Evolutionary conservation across 30 jellyfish, hydroid and myxozoan species (phyloP), one percentile per base, ranked within the genome.

Genomic region (Rhopilema esculentum): DNA sequence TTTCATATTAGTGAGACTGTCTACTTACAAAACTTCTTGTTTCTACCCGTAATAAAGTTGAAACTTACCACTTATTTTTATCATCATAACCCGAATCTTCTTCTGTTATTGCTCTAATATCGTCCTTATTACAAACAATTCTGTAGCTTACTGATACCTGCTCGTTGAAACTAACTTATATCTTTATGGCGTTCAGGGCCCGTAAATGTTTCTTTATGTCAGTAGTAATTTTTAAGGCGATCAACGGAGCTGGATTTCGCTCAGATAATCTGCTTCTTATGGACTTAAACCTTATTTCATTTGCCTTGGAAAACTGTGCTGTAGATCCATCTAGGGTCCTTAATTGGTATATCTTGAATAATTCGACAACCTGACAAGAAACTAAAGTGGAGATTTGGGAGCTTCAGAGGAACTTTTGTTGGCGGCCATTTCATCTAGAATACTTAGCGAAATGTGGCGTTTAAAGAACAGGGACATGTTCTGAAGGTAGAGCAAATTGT

Each of bases 181-280:
- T 23, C 79, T 53, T 27, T 28, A 78, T 78, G 88, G 88, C 71
- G 52, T 57, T 25, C 22, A 53, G 65, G 27, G 57, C 75, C 27
- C 80, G 26, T 84, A 27, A 52, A 84, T 70, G 83, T 76, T 84
- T 61, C 82, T 72, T 29, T 69, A 70, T 72, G 92, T 71, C 75
- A 80, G 64, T 84, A 49, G 33, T 49, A 72, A 63, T 48, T 84
- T 72, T 22, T 84, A 84, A 84, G 92, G 92, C 86, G 92, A 84
- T 84, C 86, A 84, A 57, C 33, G 63, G 68, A 70, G 87, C 74
- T 84, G 73, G 87, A 85, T 72, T 84, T 84, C 67, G 74, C 82
- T 32, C 49, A 84, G 92, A 84, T 84, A 70, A 84, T 84, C 92
- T 84, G 86, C 73, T 28, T 32, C 85, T 84, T 70, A 72, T 57